Base-by-base conservation (phyloP, 1,140 invertebrate genomes). In the Pentalonia nigronervosa region DNA sequence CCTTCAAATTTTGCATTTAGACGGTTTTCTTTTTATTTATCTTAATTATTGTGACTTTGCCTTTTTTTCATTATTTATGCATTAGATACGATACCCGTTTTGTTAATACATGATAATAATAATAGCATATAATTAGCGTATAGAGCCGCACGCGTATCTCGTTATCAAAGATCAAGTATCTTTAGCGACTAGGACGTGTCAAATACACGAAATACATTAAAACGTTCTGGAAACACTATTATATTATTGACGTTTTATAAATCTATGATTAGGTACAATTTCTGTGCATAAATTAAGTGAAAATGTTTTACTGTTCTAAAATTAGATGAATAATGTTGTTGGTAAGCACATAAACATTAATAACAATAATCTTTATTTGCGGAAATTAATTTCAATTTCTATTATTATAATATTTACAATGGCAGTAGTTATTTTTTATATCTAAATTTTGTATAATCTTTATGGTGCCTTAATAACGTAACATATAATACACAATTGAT, bases 11-110 rank as follows among this genome's bases (percentile, higher is more conserved):
- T 25, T 45, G 36, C 89, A 60, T 56, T 30, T 60, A 90, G 9
- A 90, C 48, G 11, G 14, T 48, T 25, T 90, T 90, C 67, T 36
- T 89, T 36, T 36, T 36, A 25, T 11, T 50, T 50, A 60, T 90
- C 34, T 45, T 67, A 41, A 21, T 41, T 60, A 20, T 60, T 25
- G 34, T 45, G 53, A n/a, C n/a, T n/a, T n/a, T n/a, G n/a, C n/a
- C 88, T 23, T 60, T 56, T 90, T n/a, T 47, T 67, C 89, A 67
- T 90, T 90, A 90, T 53, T 30, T 67, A 90, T 67, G 89, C 36
- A 67, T n/a, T 90, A 47, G 47, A 67, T 67, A 67, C 41, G 23
- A 41, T 41, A 9, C 41, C 36, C 56, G 14, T 67, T n/a, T n/a
- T 67, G 56, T 67, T 25, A 89, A 89, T 89, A 30, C 30, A 7